These are phyloP conservation scores for Barnardius zonarius DNA, from an alignment of 2,113 vertebrate species.

Conservation along the genomic window DNA sequence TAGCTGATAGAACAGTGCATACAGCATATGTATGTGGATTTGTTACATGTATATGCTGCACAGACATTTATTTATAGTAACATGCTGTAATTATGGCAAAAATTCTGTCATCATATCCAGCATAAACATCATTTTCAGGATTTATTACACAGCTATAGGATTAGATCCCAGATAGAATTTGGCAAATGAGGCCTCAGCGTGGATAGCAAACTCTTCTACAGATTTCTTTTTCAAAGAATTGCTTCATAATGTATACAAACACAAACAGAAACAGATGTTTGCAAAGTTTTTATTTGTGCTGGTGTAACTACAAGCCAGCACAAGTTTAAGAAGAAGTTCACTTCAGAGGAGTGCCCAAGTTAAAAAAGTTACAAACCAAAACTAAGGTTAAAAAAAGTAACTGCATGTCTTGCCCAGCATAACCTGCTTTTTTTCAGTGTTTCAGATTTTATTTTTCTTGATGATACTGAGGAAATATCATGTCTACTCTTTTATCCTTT, in stretches of 20 bases:
- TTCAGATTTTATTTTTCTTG: neutral
- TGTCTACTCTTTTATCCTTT: neutral
- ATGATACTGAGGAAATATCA: neutral
- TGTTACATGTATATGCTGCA: neutral
- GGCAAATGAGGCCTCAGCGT: neutral
- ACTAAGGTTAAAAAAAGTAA: neutral
- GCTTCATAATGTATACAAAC: neutral
- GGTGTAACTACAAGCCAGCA: neutral
- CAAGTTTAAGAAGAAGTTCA: neutral
- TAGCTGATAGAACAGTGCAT: neutral
- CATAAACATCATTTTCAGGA: slow-evolving; percentile 21
- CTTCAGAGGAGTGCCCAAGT: neutral
- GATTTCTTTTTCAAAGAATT: neutral
- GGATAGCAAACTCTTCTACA: neutral
- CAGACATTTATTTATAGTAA: neutral
- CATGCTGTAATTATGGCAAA: neutral
- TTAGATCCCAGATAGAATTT: slow-evolving; percentile 22
- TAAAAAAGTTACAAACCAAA: neutral
- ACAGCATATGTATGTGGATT: neutral
- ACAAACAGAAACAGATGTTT: slow-evolving; percentile 42
- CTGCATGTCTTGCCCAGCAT: neutral
- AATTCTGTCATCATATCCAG: slow-evolving; percentile 43
- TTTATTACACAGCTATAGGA: slow-evolving; percentile 15
- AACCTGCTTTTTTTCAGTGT: neutral
- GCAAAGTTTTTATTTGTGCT: slow-evolving; percentile 9